A percentile compares a stretch with the other conserved stretches of the same genome.
Evolutionary conservation across 2,113 vertebrate species (phyloP).

Genomic region (Gopherus evgoodei): DNA sequence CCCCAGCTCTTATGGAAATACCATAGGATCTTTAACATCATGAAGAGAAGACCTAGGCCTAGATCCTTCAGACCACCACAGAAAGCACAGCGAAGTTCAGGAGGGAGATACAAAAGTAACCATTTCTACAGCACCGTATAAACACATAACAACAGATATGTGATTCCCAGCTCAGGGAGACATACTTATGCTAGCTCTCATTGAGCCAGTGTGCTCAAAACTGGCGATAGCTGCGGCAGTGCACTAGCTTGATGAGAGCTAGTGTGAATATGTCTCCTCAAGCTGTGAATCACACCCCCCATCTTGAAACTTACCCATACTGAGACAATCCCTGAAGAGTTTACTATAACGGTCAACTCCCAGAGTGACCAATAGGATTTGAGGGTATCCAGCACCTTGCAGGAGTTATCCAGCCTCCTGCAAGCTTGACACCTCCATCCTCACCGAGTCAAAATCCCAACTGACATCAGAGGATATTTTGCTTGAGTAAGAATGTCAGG

Average conservation of each 20-base stretch:
- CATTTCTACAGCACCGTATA: not conserved
- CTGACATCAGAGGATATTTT: not conserved
- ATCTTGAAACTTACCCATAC: not conserved
- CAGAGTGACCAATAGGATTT: slow-evolving; percentile 26
- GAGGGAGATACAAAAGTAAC: not conserved
- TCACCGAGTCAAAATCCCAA: not conserved
- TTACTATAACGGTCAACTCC: slow-evolving; percentile 16
- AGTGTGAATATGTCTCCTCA: not conserved
- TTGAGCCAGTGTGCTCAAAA: not conserved
- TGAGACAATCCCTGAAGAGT: not conserved
- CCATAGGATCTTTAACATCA: not conserved
- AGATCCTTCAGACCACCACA: not conserved
- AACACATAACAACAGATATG: not conserved
- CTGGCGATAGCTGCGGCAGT: not conserved
- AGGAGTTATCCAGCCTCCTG: not conserved
- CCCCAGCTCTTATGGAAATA: rapidly evolving
- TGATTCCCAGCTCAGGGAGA: not conserved
- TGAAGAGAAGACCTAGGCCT: slow-evolving; percentile 15
- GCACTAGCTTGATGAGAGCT: not conserved
- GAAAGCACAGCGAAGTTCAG: not conserved
- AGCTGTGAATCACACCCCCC: not conserved
- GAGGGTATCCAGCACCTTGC: slow-evolving; percentile 11
- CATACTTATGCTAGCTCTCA: not conserved
- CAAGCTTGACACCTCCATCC: not conserved
- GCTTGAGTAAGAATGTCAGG: not conserved